Base-by-base conservation (phyloP, 2,888 invertebrate species). In the Netelia virgata region DNA sequence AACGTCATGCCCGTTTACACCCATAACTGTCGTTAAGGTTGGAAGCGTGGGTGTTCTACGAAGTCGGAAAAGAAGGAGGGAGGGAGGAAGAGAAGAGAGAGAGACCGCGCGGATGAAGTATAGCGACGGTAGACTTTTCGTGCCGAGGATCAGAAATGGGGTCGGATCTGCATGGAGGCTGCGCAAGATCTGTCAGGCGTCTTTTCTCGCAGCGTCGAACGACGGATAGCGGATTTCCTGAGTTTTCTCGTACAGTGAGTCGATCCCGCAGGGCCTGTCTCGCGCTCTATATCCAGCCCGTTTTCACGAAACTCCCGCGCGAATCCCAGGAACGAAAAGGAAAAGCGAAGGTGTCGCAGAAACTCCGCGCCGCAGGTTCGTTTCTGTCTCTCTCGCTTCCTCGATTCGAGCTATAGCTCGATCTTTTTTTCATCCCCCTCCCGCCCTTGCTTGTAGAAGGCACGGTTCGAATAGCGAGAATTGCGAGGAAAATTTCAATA, bases 11-110 rank as follows among this genome's bases (percentile, higher is more conserved):
- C 89, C 87, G 90, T 91, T 91, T 91, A 91, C 91, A 89, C 89
- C 89, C 89, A 88, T 91, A 89, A 91, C 88, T 88, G 90, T 90
- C 90, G 90, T 90, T 90, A 87, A 89, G 90, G 89, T 91, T 90
- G 91, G 90, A 80, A 88, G 90, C 90, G 91, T 90, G 91, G 91
- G 90, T 91, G 90, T 90, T 88, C 90, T 84, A 59, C 75, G 80
- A 77, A 20, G 69, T 75, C 50, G 16, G 55, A 68, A 76, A 77
- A 47, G 55, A 20, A n/a, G 57, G 18, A 47, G 47, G 47, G 47
- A 47, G 47, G 1, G 14, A 47, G 47, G n/a, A n/a, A 14, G 47
- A 53, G 28, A 69, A 18, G n/a, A 20, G 53, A 47, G 68, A 55
- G 41, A n/a, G 66, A 20, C 68, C 6, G 5, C 2, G 47, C 10